phyloP scores from a whole-genome alignment of 2,797 vertebrate species.

The Chaenodraco wilsoni region DNA sequence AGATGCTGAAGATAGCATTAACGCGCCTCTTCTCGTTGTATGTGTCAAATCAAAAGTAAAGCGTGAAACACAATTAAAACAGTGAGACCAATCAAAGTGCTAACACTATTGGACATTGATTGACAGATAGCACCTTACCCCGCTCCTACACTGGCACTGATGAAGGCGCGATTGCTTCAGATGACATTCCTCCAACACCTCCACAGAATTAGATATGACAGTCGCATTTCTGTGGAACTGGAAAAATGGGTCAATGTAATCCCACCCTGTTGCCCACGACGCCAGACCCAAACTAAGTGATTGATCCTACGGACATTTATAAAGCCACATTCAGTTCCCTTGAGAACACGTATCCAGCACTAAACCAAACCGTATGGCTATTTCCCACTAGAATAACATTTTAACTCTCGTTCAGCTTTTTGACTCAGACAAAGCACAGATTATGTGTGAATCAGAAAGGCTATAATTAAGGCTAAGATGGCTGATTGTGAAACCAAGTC shows the following conservation, averaged over 20 bases:
- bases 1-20: neutral
- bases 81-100: conserved; percentile 8
- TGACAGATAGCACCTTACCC: conserved; percentile 54
- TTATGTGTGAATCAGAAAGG: conserved; percentile 56
- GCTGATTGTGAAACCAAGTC: conserved; percentile 66
- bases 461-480: conserved; percentile 63
- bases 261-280: conserved; percentile 47
- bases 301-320: conserved; percentile 43
- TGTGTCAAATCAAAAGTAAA: conserved; percentile 21
- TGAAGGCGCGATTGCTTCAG: conserved; percentile 52
- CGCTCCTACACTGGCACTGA: conserved; percentile 38
- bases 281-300: conserved; percentile 42
- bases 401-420: conserved; percentile 47
- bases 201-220: conserved; percentile 59
- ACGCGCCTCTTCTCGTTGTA: neutral
- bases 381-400: conserved; percentile 34
- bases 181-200: conserved; percentile 51
- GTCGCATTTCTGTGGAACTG: conserved; percentile 35
- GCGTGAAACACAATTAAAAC: conserved; percentile 35
- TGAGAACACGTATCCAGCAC: conserved; percentile 6
- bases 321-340: conserved; percentile 38
- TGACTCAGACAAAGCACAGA: conserved; percentile 58
- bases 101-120: conserved; percentile 55
- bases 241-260: conserved; percentile 57
- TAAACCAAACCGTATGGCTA: conserved; percentile 15